Percentiles rank a stretch among this genome's conserved stretches.
Evolutionary conservation across 2,888 invertebrate genomes (phyloP).

Genomic region (Branchellion lobata): DNA sequence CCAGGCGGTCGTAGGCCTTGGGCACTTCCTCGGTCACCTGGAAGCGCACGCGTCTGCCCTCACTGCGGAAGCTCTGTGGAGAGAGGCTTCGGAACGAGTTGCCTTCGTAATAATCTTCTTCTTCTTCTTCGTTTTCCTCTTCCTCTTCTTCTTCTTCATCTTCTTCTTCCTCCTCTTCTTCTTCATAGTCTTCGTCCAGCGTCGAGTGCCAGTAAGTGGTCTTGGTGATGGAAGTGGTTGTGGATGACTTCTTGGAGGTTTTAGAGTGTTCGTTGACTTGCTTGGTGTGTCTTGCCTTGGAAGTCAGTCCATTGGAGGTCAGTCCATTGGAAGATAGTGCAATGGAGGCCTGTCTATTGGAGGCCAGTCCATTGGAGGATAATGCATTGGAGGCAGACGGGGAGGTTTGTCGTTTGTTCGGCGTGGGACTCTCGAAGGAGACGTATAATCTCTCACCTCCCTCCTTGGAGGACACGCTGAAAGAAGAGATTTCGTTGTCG

Average conservation of each 20-base stretch:
- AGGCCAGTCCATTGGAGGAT: too few relatives aligned
- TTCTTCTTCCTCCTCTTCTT: not conserved
- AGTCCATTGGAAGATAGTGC: not conserved
- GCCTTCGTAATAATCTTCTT: not conserved
- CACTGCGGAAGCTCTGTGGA: slow-evolving; percentile 29
- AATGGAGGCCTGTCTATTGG: too few relatives aligned
- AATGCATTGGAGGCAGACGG: too few relatives aligned
- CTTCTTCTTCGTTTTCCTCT: not conserved
- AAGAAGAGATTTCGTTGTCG: slow-evolving; percentile 41
- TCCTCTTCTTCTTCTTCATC: not conserved
- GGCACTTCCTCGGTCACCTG: slow-evolving; percentile 28
- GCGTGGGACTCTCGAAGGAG: slow-evolving; percentile 6
- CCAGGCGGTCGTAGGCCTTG: slow-evolving; percentile 18
- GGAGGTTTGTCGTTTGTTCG: not conserved
- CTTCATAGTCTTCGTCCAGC: not conserved
- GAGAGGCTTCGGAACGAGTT: not conserved
- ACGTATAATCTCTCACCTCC: slow-evolving; percentile 21
- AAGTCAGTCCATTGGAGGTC: not conserved
- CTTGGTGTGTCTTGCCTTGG: not conserved
- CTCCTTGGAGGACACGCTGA: slow-evolving; percentile 13
- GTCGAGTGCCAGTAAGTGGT: slow-evolving; percentile 24
- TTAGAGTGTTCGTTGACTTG: not conserved
- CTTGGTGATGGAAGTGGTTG: slow-evolving; percentile 20
- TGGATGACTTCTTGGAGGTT: not conserved
- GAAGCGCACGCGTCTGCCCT: slow-evolving; percentile 13